Percentiles rank a stretch among this genome's conserved stretches.
Evolutionary conservation across 2,113 vertebrate species (phyloP).

Genomic region (Scophthalmus maximus): DNA sequence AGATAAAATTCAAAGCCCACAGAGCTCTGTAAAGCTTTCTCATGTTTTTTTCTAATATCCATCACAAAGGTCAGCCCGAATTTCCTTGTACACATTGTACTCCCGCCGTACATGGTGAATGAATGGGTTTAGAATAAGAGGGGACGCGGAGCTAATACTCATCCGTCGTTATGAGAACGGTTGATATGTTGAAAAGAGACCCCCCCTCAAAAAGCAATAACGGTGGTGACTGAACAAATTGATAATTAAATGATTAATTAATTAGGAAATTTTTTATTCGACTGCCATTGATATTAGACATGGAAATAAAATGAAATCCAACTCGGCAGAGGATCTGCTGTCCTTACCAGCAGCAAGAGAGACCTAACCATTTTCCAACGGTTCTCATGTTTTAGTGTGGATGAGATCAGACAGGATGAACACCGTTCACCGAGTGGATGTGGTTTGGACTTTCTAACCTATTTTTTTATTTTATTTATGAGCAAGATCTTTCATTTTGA

Average conservation of each 20-base stretch:
- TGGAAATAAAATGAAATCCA: not conserved
- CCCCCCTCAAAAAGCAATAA: not conserved
- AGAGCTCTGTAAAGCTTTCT: conserved; percentile 6
- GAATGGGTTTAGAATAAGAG: not conserved
- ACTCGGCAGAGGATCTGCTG: not conserved
- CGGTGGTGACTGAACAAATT: not conserved
- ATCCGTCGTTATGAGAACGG: not conserved
- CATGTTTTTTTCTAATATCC: conserved; percentile 13
- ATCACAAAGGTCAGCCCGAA: not conserved
- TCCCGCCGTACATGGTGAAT: not conserved
- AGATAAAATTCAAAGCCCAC: conserved; percentile 54
- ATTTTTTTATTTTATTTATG: no score
- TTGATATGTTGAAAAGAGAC: not conserved
- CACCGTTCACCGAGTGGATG: not conserved
- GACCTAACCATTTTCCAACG: not conserved
- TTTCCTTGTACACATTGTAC: conserved; percentile 8
- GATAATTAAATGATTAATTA: not conserved
- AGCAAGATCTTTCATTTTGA: not conserved
- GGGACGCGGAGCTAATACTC: not conserved
- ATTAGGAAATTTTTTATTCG: not conserved
- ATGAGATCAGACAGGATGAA: not conserved
- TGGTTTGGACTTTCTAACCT: not conserved
- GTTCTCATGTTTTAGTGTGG: not conserved
- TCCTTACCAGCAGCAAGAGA: not conserved
- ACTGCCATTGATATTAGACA: not conserved